phyloP scores from a whole-genome alignment of 2,797 vertebrate species.

The Leptoclinus maculatus region DNA sequence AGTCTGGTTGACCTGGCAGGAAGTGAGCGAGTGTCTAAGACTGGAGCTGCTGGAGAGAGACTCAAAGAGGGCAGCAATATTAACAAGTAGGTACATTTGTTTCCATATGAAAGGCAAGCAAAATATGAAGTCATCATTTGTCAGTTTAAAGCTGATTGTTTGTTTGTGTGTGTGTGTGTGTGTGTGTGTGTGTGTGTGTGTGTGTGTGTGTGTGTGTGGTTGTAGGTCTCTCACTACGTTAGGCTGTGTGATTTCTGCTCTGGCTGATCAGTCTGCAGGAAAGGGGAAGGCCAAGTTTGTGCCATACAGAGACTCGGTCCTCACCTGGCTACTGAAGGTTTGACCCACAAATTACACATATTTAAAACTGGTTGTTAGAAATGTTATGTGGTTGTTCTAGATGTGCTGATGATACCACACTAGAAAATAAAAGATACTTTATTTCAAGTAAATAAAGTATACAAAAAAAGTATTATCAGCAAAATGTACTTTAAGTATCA shows the following conservation, averaged over 20 bases:
- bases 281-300: slow-evolving; percentile 98
- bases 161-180: slow-evolving; percentile 6
- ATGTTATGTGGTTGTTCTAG: not conserved
- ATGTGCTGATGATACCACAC: not conserved
- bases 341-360: slow-evolving; percentile 18
- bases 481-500: too few relatives aligned
- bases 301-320: slow-evolving; percentile 98
- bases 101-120: not conserved
- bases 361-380: not conserved
- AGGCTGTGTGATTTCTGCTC: slow-evolving; percentile 96
- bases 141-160: not conserved
- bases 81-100: slow-evolving; percentile 90
- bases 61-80: slow-evolving; percentile 99
- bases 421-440: not conserved
- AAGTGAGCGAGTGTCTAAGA: slow-evolving; percentile 96
- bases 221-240: slow-evolving; percentile 95
- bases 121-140: not conserved
- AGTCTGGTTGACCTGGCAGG: slow-evolving; percentile 98
- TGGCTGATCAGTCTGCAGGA: slow-evolving; percentile 96
- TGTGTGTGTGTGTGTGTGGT: slow-evolving; percentile 4
- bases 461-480: not conserved
- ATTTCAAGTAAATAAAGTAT: not conserved
- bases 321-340: slow-evolving; percentile 99
- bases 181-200: slow-evolving; percentile 6
- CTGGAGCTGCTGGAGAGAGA: slow-evolving; percentile 95